Percentiles rank a stretch among this genome's conserved stretches.
phyloP scores from a whole-genome alignment of 1,140 invertebrate genomes.

The Adoxophyes honmai region DNA sequence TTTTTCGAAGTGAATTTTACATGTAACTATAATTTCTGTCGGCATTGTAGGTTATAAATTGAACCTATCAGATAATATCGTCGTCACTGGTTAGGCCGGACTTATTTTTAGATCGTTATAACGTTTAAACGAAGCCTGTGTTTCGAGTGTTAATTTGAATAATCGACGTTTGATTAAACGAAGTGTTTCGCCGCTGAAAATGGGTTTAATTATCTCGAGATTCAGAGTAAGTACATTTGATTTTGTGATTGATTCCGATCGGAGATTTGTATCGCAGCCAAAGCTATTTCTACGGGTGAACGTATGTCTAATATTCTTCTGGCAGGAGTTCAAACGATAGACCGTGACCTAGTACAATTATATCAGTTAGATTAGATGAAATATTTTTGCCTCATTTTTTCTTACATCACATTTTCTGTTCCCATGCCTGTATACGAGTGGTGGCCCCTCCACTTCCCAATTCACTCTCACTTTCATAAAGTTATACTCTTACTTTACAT shows the following conservation, averaged over 20 bases:
- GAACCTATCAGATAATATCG: conserved; percentile 29
- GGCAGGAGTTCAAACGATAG: conserved; percentile 40
- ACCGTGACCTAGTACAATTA: conserved; percentile 30
- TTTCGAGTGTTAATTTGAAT: conserved; percentile 10
- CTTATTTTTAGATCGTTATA: conserved; percentile 50
- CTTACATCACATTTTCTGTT: not conserved
- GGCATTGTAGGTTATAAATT: conserved; percentile 53
- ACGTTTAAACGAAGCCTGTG: conserved; percentile 27
- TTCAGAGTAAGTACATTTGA: conserved; percentile 33
- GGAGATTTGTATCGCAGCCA: conserved; percentile 19
- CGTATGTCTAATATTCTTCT: conserved; percentile 17
- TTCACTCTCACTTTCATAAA: not conserved
- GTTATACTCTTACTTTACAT: not conserved
- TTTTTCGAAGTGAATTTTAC: not conserved
- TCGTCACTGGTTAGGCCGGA: conserved; percentile 50
- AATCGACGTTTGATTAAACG: conserved; percentile 16
- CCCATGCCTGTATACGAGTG: not conserved
- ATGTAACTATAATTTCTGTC: conserved; percentile 21
- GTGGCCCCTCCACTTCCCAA: not conserved
- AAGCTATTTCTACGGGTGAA: conserved; percentile 19
- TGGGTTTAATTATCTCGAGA: conserved; percentile 60
- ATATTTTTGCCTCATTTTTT: not conserved
- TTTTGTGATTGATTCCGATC: not conserved
- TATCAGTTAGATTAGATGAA: not conserved
- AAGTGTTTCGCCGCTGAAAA: conserved; percentile 37